Conservation (phyloP, 2,888 invertebrate species). For the Barypeithes pellucidus region DNA sequence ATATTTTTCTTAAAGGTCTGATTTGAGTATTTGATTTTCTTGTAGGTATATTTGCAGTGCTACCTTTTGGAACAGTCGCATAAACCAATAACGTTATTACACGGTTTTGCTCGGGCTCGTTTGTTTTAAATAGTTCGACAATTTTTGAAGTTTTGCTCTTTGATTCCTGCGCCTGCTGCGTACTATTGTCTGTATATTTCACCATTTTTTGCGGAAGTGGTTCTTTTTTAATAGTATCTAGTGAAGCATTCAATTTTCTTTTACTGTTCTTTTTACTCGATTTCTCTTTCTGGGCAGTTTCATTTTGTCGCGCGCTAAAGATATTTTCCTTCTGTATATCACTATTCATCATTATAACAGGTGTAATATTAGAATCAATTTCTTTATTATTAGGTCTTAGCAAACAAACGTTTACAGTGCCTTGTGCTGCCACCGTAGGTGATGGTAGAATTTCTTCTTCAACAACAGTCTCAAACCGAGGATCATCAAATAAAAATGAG, state of each 20-base stretch:
- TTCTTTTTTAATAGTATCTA: not conserved
- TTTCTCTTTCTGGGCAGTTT: not conserved
- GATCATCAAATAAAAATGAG: slow-evolving; percentile 36
- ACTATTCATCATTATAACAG: not conserved
- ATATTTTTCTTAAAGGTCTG: not conserved
- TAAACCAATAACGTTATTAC: not conserved
- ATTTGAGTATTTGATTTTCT: not conserved
- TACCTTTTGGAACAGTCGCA: not conserved
- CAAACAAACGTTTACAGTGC: not conserved
- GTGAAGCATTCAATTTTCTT: not conserved
- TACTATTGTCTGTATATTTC: not conserved
- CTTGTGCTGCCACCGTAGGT: no score
- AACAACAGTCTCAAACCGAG: slow-evolving; percentile 32
- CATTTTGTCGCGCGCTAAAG: not conserved
- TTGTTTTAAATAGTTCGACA: not conserved
- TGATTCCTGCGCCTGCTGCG: not conserved
- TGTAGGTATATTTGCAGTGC: not conserved
- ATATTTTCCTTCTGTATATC: not conserved
- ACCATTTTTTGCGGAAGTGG: not conserved
- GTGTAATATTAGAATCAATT: not conserved
- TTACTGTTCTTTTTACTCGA: not conserved
- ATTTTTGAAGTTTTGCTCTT: not conserved
- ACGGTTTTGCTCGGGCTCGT: not conserved
- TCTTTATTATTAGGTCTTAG: not conserved
- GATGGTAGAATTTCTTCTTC: not conserved